These are phyloP conservation scores for Thaleichthys pacificus DNA, from an alignment of 2,797 vertebrate species.

Conservation along the genomic window DNA sequence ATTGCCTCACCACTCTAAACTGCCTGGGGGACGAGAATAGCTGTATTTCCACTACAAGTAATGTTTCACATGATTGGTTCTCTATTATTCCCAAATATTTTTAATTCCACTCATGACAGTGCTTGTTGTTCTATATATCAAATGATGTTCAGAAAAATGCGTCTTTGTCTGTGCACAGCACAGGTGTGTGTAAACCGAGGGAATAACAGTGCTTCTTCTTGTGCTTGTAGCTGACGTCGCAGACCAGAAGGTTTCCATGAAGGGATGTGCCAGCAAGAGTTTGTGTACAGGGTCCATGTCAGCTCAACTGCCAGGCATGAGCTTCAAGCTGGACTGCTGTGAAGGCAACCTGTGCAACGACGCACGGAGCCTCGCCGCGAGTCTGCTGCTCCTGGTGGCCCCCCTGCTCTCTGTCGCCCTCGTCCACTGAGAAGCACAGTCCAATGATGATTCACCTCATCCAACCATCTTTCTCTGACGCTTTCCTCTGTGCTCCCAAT, in stretches of 20 bases:
- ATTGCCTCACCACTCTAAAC: conserved; percentile 19
- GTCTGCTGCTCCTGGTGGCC: conserved; percentile 43
- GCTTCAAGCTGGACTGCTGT: conserved; percentile 32
- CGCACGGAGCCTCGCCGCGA: conserved; percentile 16
- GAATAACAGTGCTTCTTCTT: background rate
- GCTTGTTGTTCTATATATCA: background rate
- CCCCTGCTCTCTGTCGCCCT: conserved; percentile 32
- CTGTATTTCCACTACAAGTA: conserved; percentile 53
- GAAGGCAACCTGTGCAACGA: conserved; percentile 56
- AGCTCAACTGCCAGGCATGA: rapidly evolving
- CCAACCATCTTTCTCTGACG: background rate
- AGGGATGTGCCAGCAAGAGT: conserved; percentile 55
- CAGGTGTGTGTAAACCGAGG: background rate
- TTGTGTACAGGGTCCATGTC: rapidly evolving
- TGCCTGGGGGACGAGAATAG: conserved; percentile 49
- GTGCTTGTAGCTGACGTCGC: background rate
- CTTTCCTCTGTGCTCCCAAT: background rate
- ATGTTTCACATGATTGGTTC: background rate
- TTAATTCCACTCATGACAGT: no score
- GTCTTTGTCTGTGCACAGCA: no score
- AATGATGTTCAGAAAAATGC: background rate
- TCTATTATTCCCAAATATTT: no score
- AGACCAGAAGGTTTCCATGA: rapidly evolving
- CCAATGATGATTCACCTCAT: background rate
- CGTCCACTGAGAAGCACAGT: conserved; percentile 7